A percentile compares a stretch with the other conserved stretches of the same genome.
Conservation (phyloP, 2,113 vertebrate species). For the Mesocricetus auratus region DNA sequence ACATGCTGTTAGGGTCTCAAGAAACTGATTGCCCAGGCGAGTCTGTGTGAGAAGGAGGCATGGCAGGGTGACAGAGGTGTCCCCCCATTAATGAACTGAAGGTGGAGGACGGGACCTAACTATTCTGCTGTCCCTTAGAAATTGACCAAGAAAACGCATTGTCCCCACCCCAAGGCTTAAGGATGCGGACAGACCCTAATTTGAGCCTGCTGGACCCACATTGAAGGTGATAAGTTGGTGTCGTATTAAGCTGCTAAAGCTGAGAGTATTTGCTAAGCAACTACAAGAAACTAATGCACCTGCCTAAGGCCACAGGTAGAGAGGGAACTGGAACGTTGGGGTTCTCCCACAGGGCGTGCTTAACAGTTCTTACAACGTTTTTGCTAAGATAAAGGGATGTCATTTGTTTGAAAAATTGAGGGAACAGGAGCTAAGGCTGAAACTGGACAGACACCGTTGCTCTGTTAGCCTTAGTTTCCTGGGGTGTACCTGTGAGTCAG, state of each 20-base stretch:
- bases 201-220: background rate
- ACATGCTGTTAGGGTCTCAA: background rate
- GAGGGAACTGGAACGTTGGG: fast-evolving
- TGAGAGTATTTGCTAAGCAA: background rate
- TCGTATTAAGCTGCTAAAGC: background rate
- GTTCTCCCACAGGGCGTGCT: background rate
- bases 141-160: background rate
- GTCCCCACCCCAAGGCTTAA: background rate
- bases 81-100: too few relatives aligned
- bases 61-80: background rate
- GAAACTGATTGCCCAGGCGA: background rate
- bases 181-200: background rate
- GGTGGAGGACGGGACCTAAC: background rate
- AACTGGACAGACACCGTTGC: background rate
- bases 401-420: background rate
- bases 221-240: background rate
- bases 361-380: background rate
- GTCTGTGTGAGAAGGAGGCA: background rate
- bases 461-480: background rate
- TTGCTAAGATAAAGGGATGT: background rate
- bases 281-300: background rate
- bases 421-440: background rate
- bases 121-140: background rate
- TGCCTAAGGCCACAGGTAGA: background rate
- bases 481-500: background rate